Base-by-base conservation (phyloP, 1,140 invertebrate species). In the Stenopsyche tienmushanensis region DNA sequence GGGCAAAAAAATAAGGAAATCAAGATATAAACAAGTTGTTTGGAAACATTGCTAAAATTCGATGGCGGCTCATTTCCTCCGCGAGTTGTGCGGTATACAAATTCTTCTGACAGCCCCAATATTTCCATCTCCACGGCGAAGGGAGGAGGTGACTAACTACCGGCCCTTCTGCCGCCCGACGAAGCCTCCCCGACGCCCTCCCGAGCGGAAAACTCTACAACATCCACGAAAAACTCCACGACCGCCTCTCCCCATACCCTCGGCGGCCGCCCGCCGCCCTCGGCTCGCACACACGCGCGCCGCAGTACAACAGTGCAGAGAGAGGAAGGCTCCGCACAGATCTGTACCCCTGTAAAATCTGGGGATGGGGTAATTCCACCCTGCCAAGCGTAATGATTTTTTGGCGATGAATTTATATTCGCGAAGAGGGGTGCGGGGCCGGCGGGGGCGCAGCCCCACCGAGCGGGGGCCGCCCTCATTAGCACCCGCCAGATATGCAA, bases 401-500 rank as follows among this genome's bases (percentile, higher is more conserved):
- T 81, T 81, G 79, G 79, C 79, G 79, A 81, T 81, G 79, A 81
- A 81, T 81, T 81, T 81, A 81, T 81, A 81, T 80, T 81, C 78
- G 78, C 78, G 69, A 20, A 47, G 62, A 18, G 41, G 47, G 41
- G 45, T 13, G 52, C 7, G 15, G 34, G 25, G 58, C 55, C 2
- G 24, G 52, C 10, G 76, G 76, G 77, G 78, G 78, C 76, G 76
- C 75, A 75, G 77, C 77, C 75, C 74, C 73, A 73, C 77, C 76
- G 73, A 73, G 62, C 71, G 73, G 73, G 67, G 68, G 73, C 74
- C 71, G 75, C 76, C 73, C 79, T 80, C 79, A 80, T 80, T 80
- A 81, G 79, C 78, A 77, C 78, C 78, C 77, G 77, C 77, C 79
- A 81, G 79, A 81, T 81, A 81, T 81, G 79, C 79, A 81, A 80